These are phyloP conservation scores for Drosophila helvetica DNA, from an alignment of 2,888 invertebrate species.

Conservation along the genomic window DNA sequence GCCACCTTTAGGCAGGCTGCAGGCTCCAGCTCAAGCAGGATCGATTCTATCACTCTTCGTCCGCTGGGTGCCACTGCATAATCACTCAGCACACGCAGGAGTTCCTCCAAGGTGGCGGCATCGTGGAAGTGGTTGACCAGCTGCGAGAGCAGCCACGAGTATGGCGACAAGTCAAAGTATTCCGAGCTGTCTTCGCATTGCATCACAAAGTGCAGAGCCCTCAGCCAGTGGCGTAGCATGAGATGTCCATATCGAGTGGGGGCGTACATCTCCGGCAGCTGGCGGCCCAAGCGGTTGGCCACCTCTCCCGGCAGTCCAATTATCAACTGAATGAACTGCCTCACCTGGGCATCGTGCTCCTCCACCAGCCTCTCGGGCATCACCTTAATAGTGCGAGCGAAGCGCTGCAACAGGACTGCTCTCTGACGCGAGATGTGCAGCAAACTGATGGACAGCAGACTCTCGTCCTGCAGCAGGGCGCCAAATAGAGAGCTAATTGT, in stretches of 20 bases:
- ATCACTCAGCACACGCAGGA: slow-evolving; percentile 86
- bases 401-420: slow-evolving; percentile 53
- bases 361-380: slow-evolving; percentile 62
- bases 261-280: slow-evolving; percentile 86
- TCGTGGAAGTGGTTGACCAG: slow-evolving; percentile 85
- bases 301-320: slow-evolving; percentile 89
- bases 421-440: slow-evolving; percentile 69
- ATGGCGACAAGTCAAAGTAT: slow-evolving; percentile 73
- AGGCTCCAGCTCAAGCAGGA: slow-evolving; percentile 86
- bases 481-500: slow-evolving; percentile 59
- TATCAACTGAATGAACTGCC: slow-evolving; percentile 86
- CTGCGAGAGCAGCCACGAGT: slow-evolving; percentile 87
- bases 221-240: slow-evolving; percentile 86
- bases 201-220: slow-evolving; percentile 87
- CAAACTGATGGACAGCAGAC: slow-evolving; percentile 67
- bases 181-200: slow-evolving; percentile 58
- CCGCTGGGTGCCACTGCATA: slow-evolving; percentile 57
- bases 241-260: slow-evolving; percentile 86
- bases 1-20: slow-evolving; percentile 84
- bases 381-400: slow-evolving; percentile 61
- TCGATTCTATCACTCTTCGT: slow-evolving; percentile 75
- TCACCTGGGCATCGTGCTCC: slow-evolving; percentile 83
- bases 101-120: slow-evolving; percentile 83
- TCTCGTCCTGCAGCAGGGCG: slow-evolving; percentile 70
- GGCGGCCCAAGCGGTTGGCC: slow-evolving; percentile 87